Percentiles rank a stretch among this genome's conserved stretches.
phyloP scores from a whole-genome alignment of 1,140 invertebrate species.

The Chironomus tepperi region DNA sequence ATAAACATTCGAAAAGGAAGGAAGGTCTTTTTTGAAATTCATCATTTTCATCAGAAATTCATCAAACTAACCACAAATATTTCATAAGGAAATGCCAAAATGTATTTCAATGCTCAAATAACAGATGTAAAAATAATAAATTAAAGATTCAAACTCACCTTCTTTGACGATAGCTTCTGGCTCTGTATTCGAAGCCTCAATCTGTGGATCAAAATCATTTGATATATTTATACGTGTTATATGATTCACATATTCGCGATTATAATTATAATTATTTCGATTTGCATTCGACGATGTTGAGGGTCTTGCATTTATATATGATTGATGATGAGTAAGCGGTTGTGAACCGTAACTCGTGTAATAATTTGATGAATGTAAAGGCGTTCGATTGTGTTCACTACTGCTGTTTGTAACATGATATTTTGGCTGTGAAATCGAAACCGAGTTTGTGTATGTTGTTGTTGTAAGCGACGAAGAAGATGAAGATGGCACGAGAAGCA shows the following conservation, averaged over 20 bases:
- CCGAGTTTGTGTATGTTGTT: not conserved
- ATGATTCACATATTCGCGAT: constrained; percentile 36
- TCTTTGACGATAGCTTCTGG: constrained; percentile 42
- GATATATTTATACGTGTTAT: constrained; percentile 42
- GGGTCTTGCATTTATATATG: not conserved
- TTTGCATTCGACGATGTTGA: not conserved
- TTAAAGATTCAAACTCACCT: constrained; percentile 32
- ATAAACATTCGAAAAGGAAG: too few species aligned
- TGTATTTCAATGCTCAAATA: too few species aligned
- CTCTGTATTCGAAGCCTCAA: constrained; percentile 39
- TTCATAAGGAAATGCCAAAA: too few species aligned
- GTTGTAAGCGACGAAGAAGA: constrained; percentile 17
- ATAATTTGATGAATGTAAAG: not conserved
- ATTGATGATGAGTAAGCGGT: constrained; percentile 20
- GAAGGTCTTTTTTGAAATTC: too few species aligned
- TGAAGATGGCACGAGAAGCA: not conserved
- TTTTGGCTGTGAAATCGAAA: not conserved
- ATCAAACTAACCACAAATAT: too few species aligned
- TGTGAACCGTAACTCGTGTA: not conserved
- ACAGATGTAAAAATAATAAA: too few species aligned
- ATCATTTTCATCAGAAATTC: too few species aligned
- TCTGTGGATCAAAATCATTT: constrained; percentile 40
- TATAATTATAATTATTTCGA: not conserved
- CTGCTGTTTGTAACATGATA: not conserved
- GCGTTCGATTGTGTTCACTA: not conserved